Base-by-base conservation (phyloP, 2,888 invertebrate genomes). In the Trachelus tabidus region DNA sequence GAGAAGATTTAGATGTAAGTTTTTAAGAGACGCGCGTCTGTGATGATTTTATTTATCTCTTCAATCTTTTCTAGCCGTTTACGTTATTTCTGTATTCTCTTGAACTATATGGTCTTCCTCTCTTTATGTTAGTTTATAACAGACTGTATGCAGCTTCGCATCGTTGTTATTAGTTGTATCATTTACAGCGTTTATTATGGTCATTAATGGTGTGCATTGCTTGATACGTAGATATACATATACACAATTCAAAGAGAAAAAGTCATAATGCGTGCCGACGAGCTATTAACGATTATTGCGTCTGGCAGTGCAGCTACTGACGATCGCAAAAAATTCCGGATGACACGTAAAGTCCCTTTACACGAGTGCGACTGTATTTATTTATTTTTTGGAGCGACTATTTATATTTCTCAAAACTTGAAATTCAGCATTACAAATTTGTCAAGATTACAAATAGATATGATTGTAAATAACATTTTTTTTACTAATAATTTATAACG, bases 221-320 rank as follows among this genome's bases (percentile, higher is more conserved):
- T 56, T 56, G 56, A 56, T 56, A 9, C 56, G 23, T 56, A 40
- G 69, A 30, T 69, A 6, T 71, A 31, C 3, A 33, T 11, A 69
- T 31, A 71, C 12, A 71, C 33, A 71, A 31, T 31, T 33, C 33
- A 34, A 31, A 12, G 33, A 34, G 33, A 71, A 71, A 71, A 71
- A 71, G 71, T 33, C 34, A 71, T 34, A 71, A 71, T 33, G 71
- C 71, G 6, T 34, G 71, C 34, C 71, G 71, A 71, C 71, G 71
- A 34, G 71, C 71, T 71, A 71, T 71, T 71, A 71, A 71, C 71
- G 71, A 71, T 71, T 71, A 71, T 71, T 71, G 33, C 71, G 71
- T 71, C 71, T 71, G 71, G 71, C 31, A 31, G 71, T 34, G 71
- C 71, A 34, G 33, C 12, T 34, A 71, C 71, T 71, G 71, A 71